Evolutionary conservation across 1,140 invertebrate genomes (phyloP).

Genomic region (Radopholus similis): DNA sequence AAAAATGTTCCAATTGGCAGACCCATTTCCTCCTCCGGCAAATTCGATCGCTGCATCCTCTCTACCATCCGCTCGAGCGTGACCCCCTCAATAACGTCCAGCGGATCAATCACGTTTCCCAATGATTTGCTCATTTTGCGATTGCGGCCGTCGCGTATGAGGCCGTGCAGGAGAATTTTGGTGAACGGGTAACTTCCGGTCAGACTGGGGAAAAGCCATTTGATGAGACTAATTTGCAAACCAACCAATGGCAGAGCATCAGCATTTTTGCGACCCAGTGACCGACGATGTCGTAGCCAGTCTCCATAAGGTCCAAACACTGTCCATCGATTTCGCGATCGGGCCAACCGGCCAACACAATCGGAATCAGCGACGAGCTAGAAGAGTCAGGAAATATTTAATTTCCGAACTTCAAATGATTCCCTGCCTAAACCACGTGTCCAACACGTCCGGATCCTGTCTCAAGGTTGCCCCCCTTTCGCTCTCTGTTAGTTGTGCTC

Average conservation of each 20-base stretch:
- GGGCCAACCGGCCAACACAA: conserved; percentile 87
- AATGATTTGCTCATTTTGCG: conserved; percentile 98
- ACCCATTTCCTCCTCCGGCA: conserved; percentile 44
- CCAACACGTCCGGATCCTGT: conserved; percentile 86
- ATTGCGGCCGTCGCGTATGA: conserved; percentile 92
- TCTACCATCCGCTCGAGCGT: conserved; percentile 68
- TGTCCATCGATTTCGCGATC: conserved; percentile 71
- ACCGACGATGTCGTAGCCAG: conserved; percentile 96
- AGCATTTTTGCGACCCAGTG: conserved; percentile 98
- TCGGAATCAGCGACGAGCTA: conserved; percentile 92
- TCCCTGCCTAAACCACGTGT: conserved; percentile 81
- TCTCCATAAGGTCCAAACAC: conserved; percentile 79
- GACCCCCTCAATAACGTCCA: conserved; percentile 89
- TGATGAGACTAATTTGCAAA: not conserved
- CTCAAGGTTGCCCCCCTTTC: conserved; percentile 13
- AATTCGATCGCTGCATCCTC: conserved; percentile 35
- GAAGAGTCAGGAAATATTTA: not conserved
- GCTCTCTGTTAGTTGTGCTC: conserved; percentile 4
- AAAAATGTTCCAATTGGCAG: not conserved
- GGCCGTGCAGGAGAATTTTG: conserved; percentile 84
- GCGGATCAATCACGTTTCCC: conserved; percentile 95
- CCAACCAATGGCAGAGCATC: conserved; percentile 81
- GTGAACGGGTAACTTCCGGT: conserved; percentile 41
- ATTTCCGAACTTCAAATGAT: not conserved
- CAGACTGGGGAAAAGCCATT: conserved; percentile 22